Percentiles rank a stretch among this genome's conserved stretches.
Conservation (phyloP, 1,140 invertebrate species). For the Drosophila sproati region DNA sequence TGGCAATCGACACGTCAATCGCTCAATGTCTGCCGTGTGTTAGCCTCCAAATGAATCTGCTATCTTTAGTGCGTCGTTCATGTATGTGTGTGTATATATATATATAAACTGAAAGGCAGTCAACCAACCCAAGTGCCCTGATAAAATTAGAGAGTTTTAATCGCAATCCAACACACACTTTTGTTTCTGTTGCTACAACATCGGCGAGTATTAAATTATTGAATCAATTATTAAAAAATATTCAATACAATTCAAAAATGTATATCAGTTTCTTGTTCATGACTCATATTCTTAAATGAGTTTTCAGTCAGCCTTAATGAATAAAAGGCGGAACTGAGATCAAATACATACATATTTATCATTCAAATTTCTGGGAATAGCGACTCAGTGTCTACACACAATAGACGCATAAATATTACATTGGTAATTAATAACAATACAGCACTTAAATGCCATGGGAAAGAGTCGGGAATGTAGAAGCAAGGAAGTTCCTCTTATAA, state of each 20-base stretch:
- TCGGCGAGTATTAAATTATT: conserved; percentile 2
- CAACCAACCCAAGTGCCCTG: neutral
- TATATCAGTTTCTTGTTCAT: neutral
- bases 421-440: neutral
- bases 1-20: conserved; percentile 11
- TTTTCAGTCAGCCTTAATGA: neutral
- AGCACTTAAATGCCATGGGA: neutral
- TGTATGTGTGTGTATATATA: neutral
- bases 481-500: neutral
- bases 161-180: neutral
- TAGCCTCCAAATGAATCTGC: conserved; percentile 9
- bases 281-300: conserved; percentile 10
- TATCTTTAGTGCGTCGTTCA: conserved; percentile 21
- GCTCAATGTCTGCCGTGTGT: conserved; percentile 18
- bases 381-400: neutral
- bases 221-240: conserved; percentile 4
- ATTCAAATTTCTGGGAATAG: conserved; percentile 12
- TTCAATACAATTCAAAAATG: conserved; percentile 8
- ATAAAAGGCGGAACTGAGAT: conserved; percentile 61
- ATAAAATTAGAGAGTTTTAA: conserved; percentile 10
- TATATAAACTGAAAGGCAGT: conserved; percentile 17
- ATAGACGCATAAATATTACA: neutral
- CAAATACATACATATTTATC: conserved; percentile 2
- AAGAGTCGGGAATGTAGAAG: neutral
- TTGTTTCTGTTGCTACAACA: neutral